A percentile compares a stretch with the other conserved stretches of the same genome.
phyloP scores from a whole-genome alignment of 2,113 vertebrate species.

The Mesembrinibis cayennensis region DNA sequence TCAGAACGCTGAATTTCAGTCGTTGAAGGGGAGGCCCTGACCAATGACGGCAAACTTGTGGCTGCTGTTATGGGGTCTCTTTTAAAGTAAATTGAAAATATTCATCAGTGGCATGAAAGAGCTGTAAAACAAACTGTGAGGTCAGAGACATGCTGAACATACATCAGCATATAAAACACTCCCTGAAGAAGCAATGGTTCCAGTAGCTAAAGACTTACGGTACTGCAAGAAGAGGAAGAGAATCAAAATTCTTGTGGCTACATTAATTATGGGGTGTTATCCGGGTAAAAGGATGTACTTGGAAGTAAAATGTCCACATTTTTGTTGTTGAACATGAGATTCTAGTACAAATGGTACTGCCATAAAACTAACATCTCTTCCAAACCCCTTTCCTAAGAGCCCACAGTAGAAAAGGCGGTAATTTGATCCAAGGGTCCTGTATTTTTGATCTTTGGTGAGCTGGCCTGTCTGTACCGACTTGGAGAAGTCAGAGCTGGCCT shows the following conservation, averaged over 20 bases:
- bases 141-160: not conserved
- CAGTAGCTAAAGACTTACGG: not conserved
- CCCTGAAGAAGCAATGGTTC: not conserved
- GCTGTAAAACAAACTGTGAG: not conserved
- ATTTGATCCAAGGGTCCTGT: not conserved
- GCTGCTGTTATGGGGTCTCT: not conserved
- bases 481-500: not conserved
- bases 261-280: not conserved
- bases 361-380: not conserved
- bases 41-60: not conserved
- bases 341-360: not conserved
- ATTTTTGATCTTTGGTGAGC: not conserved
- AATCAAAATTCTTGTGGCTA: not conserved
- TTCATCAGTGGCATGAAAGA: not conserved
- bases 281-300: not conserved
- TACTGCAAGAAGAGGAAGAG: not conserved
- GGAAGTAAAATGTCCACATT: not conserved
- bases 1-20: not conserved
- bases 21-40: not conserved
- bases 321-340: not conserved
- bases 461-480: not conserved
- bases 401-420: not conserved
- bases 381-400: not conserved
- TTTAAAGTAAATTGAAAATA: not conserved
- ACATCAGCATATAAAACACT: not conserved